phyloP scores from a whole-genome alignment of 2,113 vertebrate species.

The Tachycineta bicolor region DNA sequence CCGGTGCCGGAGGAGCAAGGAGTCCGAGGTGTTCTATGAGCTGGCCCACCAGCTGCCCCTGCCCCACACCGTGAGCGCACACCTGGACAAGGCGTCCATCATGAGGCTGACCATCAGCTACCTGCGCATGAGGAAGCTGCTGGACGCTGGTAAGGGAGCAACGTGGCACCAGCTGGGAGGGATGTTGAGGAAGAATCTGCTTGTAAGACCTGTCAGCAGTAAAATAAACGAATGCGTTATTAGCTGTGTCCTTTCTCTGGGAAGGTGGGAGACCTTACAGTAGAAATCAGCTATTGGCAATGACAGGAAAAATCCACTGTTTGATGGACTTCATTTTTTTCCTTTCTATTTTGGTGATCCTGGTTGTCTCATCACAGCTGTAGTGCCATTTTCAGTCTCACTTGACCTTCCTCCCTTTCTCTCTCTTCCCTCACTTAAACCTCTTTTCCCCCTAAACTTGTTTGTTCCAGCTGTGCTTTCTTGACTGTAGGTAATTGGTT shows the following conservation, averaged over 20 bases:
- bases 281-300: background rate
- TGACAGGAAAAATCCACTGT: background rate
- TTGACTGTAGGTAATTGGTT: background rate
- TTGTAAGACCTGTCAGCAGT: background rate
- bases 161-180: background rate
- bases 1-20: slow-evolving; percentile 90
- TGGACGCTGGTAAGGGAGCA: slow-evolving; percentile 81
- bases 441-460: background rate
- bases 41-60: slow-evolving; percentile 93
- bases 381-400: background rate
- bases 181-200: background rate
- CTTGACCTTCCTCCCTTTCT: background rate
- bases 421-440: background rate
- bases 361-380: background rate
- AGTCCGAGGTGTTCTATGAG: slow-evolving; percentile 95
- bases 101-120: slow-evolving; percentile 98
- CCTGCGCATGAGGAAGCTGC: slow-evolving; percentile 90
- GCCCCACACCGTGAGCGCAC: slow-evolving; percentile 88
- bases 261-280: background rate
- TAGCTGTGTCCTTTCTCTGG: background rate
- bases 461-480: background rate
- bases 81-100: slow-evolving; percentile 97
- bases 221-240: background rate
- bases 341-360: background rate
- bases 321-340: background rate